phyloP scores from a whole-genome alignment of 2,113 vertebrate species.

The Tetrao urogallus region DNA sequence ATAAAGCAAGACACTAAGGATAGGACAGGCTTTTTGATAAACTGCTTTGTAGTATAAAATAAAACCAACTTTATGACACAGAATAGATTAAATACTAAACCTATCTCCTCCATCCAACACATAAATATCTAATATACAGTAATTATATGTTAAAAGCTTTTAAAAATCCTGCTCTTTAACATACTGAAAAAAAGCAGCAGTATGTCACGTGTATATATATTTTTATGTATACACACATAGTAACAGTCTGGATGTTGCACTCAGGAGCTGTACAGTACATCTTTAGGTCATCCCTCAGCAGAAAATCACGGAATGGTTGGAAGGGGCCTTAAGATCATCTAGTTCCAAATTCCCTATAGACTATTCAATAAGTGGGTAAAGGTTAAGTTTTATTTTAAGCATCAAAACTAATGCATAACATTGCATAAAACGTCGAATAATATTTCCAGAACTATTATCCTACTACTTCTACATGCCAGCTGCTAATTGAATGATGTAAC shows the following conservation, averaged over 20 bases:
- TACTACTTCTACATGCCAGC: background rate
- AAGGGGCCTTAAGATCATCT: background rate
- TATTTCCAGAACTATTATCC: background rate
- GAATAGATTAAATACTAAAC: background rate
- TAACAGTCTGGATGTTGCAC: background rate
- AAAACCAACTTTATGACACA: background rate
- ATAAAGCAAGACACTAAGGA: background rate
- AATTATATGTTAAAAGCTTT: background rate
- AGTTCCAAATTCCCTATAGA: background rate
- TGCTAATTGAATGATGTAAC: background rate
- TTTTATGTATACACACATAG: background rate
- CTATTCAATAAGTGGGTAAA: background rate
- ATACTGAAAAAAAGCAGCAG: background rate
- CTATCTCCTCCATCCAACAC: background rate
- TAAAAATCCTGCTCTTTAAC: background rate
- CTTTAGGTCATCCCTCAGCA: background rate
- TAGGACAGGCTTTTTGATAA: background rate
- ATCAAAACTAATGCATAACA: background rate
- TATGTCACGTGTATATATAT: background rate
- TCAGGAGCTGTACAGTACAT: background rate
- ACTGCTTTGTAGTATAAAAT: background rate
- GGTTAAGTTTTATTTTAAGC: background rate
- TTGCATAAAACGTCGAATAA: background rate
- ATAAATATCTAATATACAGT: background rate
- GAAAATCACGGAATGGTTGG: background rate